These are phyloP conservation scores for Pipistrellus pygmaeus DNA, from an alignment of 2,797 vertebrate species.

Conservation along the genomic window DNA sequence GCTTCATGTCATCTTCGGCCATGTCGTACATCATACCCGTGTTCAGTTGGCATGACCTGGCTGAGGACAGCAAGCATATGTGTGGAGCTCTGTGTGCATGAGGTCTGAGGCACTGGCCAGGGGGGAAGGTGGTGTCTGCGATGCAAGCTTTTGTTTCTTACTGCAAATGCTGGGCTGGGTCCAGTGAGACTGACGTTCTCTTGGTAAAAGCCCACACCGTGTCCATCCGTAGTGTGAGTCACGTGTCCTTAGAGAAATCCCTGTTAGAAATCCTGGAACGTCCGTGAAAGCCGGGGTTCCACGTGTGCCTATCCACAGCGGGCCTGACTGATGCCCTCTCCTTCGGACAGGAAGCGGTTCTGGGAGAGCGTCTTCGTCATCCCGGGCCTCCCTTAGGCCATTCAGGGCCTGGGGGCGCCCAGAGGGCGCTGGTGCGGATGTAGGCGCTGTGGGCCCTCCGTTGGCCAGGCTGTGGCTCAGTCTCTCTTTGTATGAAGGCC, in stretches of 20 bases:
- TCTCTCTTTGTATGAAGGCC: constrained; percentile 57
- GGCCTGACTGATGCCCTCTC: neutral
- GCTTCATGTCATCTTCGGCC: neutral
- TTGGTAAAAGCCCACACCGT: neutral
- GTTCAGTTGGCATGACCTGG: constrained; percentile 12
- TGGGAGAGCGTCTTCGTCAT: neutral
- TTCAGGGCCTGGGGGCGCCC: neutral
- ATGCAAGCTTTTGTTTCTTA: neutral
- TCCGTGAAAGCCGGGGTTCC: neutral
- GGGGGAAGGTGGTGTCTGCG: neutral
- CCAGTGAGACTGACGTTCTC: neutral
- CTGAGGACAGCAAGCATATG: neutral
- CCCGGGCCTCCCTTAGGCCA: neutral
- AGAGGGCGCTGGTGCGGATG: neutral
- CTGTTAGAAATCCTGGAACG: neutral
- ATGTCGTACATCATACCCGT: neutral
- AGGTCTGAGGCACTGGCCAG: neutral
- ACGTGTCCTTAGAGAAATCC: neutral
- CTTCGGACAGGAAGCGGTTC: neutral
- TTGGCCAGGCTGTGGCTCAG: neutral
- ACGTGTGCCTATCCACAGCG: neutral
- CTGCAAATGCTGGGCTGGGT: neutral
- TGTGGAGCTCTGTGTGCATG: neutral
- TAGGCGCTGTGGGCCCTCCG: neutral
- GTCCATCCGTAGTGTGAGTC: neutral